Evolutionary conservation across 2,113 vertebrate genomes (phyloP), one percentile per base, ranked within the genome.

Genomic region (Larimichthys crocea): DNA sequence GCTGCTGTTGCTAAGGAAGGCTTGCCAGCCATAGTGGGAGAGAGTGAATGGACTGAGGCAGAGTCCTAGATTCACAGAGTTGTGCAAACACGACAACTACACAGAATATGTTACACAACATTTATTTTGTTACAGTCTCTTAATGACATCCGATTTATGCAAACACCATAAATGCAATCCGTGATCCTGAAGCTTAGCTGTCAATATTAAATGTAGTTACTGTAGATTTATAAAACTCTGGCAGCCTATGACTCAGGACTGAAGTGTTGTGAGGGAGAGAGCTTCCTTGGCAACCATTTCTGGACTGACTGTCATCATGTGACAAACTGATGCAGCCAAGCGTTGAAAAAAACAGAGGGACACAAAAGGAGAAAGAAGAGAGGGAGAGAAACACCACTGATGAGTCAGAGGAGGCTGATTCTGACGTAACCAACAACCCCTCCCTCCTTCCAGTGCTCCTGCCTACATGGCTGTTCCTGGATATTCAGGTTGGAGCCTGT

Each of bases 391-490:
- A 42, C n/a, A 17, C 76, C 3, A 6, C 46, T 84, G 91, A 88
- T 91, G 92, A 92, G 76, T 93, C 92, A 93, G 74, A 88, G 61
- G 70, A 86, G 81, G 80, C 64, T 88, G 89, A 86, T 76, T 89
- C 88, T 89, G 90, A 93, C 24, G 88, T 89, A 90, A 92, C 89
- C 10, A 67, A 40, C 75, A 69, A 57, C 71, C 82, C 63, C 78
- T 85, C 86, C 86, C 68, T 74, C 52, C 55, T 69, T 42, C 79
- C 71, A 53, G 4, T 26, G 61, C 48, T 48, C n/a, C 49, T 62
- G 59, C 66, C 69, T 50, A 24, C 55, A 10, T 26, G 67, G 64
- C 79, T 68, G 44, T 10, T 85, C 22, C 80, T 82, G 55, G 42
- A 55, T 42, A 29, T 68, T 80, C 48, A 84, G 50, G 19, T 49